A percentile compares a stretch with the other conserved stretches of the same genome.
Conservation (phyloP, 2,113 vertebrate species). For the Zapus hudsonius region DNA sequence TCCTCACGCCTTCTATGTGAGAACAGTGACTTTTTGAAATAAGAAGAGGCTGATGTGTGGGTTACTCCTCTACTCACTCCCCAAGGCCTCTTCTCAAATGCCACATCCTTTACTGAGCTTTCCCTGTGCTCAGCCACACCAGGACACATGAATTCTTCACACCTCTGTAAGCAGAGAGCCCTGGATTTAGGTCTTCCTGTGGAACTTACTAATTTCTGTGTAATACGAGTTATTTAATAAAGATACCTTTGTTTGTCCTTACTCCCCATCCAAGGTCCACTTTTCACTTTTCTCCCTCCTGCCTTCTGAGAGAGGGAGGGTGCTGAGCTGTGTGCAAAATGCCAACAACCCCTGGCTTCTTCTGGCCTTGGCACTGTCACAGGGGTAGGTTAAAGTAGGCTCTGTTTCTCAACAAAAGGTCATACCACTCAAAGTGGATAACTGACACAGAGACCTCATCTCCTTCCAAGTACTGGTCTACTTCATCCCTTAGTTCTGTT, state of each 20-base stretch:
- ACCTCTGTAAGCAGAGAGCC: background rate
- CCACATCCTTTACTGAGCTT: background rate
- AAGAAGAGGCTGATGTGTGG: background rate
- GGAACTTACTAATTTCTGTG: background rate
- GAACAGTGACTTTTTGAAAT: slow-evolving; percentile 27
- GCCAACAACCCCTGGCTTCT: background rate
- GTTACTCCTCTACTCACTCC: background rate
- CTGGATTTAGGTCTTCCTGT: background rate
- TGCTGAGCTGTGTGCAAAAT: background rate
- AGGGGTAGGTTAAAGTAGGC: background rate
- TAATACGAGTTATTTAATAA: background rate
- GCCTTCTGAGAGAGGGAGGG: background rate
- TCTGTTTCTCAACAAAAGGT: background rate
- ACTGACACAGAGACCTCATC: background rate
- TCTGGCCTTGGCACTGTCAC: background rate
- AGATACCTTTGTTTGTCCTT: background rate
- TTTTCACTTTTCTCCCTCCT: too few species aligned
- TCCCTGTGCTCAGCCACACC: background rate
- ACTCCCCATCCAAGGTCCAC: rapidly evolving
- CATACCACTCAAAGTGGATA: background rate
- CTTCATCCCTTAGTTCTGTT: background rate
- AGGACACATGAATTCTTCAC: background rate
- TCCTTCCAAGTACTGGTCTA: background rate
- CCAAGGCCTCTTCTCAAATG: slow-evolving; percentile 38
- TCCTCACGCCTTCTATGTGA: background rate